Conservation (phyloP, 30 jellyfish, hydroid and myxozoan genomes). For the Aurelia sp. region DNA sequence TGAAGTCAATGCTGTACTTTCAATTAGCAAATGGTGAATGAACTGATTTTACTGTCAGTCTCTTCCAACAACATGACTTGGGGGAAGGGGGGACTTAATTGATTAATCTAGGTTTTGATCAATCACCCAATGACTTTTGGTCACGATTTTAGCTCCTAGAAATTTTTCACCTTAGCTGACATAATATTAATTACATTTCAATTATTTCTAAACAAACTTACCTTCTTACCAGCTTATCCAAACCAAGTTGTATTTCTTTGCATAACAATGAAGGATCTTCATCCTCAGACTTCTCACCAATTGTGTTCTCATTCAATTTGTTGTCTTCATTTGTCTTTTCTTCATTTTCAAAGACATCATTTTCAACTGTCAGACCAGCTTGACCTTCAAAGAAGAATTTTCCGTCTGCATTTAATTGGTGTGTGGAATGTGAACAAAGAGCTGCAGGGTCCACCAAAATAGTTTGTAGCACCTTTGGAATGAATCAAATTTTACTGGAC, state of each 20-base stretch:
- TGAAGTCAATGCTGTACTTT: too few species aligned
- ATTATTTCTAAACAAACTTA: neutral
- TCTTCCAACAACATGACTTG: too few species aligned
- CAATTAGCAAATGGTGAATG: too few species aligned
- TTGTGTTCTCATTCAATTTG: neutral
- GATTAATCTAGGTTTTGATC: too few species aligned
- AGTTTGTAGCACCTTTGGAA: too few species aligned
- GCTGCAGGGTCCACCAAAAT: too few species aligned
- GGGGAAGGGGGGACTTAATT: too few species aligned
- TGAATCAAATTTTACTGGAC: too few species aligned
- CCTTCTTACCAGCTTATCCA: conserved; percentile 38
- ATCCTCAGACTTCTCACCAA: neutral
- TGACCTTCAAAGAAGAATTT: conserved; percentile 3
- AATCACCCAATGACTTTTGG: too few species aligned
- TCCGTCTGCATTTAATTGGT: neutral
- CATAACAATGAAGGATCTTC: neutral
- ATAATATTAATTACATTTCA: neutral
- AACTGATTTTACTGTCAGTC: too few species aligned
- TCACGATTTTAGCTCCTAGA: too few species aligned
- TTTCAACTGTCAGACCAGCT: neutral
- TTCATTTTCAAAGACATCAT: conserved; percentile 36
- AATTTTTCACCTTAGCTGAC: too few species aligned
- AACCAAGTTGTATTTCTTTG: conserved; percentile 29
- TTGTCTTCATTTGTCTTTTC: neutral
- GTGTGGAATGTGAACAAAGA: neutral